phyloP scores from a whole-genome alignment of 2,797 vertebrate genomes.

The Falco naumanni region DNA sequence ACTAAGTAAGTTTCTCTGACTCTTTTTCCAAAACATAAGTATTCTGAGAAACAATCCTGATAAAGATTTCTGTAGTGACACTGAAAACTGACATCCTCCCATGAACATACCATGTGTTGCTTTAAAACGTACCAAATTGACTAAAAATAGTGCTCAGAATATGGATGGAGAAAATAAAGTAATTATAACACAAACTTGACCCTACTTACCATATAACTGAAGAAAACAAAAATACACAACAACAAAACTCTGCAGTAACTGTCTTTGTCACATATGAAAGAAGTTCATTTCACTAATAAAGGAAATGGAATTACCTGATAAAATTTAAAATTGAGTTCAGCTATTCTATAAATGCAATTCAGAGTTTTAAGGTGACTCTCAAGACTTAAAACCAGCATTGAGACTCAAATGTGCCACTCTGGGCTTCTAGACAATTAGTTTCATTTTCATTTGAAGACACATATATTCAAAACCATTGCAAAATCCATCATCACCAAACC shows the following conservation, averaged over 20 bases:
- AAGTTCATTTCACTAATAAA: conserved; percentile 44
- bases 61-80: not conserved
- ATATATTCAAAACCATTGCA: conserved; percentile 1
- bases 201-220: conserved; percentile 10
- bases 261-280: conserved; percentile 11
- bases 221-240: conserved; percentile 39
- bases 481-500: conserved; percentile 16
- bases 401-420: not conserved
- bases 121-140: not conserved
- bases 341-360: conserved; percentile 20
- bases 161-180: not conserved
- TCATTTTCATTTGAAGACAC: not conserved
- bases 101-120: not conserved
- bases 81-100: not conserved
- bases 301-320: conserved; percentile 5
- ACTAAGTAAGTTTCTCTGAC: not conserved
- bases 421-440: not conserved
- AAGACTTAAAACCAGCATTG: not conserved
- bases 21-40: not conserved
- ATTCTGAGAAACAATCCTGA: not conserved
- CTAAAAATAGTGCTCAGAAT: not conserved
- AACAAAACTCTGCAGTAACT: conserved; percentile 22
- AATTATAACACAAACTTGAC: conserved; percentile 37
- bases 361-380: conserved; percentile 23
- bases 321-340: conserved; percentile 39